phyloP scores from a whole-genome alignment of 1,140 invertebrate species.

The Atopsyche davidsoni region DNA sequence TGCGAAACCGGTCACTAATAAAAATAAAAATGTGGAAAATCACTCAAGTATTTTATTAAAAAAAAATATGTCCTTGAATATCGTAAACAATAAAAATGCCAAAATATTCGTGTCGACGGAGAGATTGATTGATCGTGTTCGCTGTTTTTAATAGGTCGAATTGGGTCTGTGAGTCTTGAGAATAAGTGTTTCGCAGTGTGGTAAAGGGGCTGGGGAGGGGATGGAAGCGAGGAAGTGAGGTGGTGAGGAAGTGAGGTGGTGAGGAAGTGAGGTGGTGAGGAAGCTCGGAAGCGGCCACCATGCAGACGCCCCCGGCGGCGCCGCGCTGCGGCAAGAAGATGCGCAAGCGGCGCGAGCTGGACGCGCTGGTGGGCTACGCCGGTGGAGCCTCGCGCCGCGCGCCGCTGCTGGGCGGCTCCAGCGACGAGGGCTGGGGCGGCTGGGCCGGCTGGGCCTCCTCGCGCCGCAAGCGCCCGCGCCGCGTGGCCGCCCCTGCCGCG shows the following conservation, averaged over 20 bases:
- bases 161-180: slow-evolving; percentile 1
- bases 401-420: slow-evolving; percentile 44
- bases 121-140: no score
- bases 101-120: no score
- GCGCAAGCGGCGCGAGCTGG: slow-evolving; percentile 53
- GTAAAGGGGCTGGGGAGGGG: background rate
- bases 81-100: no score
- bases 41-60: no score
- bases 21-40: no score
- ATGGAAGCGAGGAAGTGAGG: background rate
- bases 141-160: background rate
- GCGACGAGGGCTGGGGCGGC: slow-evolving; percentile 48
- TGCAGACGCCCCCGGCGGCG: slow-evolving; percentile 35
- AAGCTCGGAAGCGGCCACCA: slow-evolving; percentile 39
- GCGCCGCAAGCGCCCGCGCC: slow-evolving; percentile 34
- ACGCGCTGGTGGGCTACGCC: slow-evolving; percentile 47
- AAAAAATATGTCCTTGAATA: no score
- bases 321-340: slow-evolving; percentile 53
- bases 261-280: slow-evolving; percentile 11
- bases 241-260: background rate
- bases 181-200: background rate
- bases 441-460: slow-evolving; percentile 24
- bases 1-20: no score
- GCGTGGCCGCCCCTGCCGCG: slow-evolving; percentile 42
- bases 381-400: slow-evolving; percentile 25